Evolutionary conservation across 1,140 invertebrate genomes (phyloP).

Genomic region (Gryllus bimaculatus): DNA sequence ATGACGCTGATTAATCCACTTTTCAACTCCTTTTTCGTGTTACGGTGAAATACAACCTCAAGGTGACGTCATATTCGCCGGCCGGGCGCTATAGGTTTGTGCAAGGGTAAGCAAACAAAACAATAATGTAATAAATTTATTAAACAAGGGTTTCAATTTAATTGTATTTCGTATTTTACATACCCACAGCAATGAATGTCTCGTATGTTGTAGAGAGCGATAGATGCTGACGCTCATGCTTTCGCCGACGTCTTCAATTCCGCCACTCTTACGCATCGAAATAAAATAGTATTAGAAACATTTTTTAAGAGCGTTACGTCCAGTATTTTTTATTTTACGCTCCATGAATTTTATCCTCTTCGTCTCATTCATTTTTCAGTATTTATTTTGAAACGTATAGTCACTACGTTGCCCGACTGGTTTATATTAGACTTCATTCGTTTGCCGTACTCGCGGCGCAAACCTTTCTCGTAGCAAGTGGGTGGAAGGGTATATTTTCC

Average conservation of each 20-base stretch:
- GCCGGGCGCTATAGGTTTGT: no score
- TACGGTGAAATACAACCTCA: no score
- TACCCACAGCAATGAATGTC: no score
- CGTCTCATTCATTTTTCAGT: not conserved
- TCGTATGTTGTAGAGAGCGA: no score
- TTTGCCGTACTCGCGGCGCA: constrained; percentile 9
- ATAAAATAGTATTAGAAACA: not conserved
- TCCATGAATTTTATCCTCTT: not conserved
- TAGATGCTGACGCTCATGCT: not conserved
- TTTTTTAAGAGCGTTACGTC: not conserved
- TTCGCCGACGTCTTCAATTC: not conserved
- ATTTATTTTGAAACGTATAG: not conserved
- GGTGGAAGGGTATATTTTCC: constrained; percentile 11
- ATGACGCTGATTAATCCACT: no score
- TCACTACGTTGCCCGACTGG: not conserved
- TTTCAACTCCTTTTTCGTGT: no score
- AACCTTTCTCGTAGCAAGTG: constrained; percentile 11
- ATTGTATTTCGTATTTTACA: no score
- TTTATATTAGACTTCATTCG: not conserved
- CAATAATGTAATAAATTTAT: no score
- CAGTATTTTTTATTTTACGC: not conserved
- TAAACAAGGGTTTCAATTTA: no score
- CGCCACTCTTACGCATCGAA: not conserved
- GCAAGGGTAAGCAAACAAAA: no score
- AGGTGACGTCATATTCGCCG: not conserved